These are phyloP conservation scores for Zaprionus africanus DNA, from an alignment of 1,140 invertebrate genomes.

Conservation along the genomic window DNA sequence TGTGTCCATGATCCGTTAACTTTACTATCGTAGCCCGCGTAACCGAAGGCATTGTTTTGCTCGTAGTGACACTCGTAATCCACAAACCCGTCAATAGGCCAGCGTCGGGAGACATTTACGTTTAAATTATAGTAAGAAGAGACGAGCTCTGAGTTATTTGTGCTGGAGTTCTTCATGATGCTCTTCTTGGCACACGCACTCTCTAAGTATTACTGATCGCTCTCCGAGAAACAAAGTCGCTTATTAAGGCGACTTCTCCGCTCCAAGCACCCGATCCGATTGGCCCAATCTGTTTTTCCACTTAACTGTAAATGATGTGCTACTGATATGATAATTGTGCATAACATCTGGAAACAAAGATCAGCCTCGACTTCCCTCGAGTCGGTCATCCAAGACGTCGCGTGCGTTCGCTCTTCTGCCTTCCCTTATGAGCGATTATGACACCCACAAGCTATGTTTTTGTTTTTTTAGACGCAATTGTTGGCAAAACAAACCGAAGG, in stretches of 20 bases:
- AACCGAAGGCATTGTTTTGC: constrained; percentile 8
- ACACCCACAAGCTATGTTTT: constrained; percentile 68
- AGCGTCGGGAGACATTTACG: constrained; percentile 30
- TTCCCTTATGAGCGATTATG: constrained; percentile 59
- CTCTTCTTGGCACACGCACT: constrained; percentile 19
- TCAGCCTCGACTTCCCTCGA: constrained; percentile 25
- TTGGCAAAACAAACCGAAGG: constrained; percentile 67
- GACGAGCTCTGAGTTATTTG: constrained; percentile 2
- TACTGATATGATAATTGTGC: constrained; percentile 77
- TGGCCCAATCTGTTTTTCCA: constrained; percentile 74
- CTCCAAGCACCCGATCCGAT: constrained; percentile 32
- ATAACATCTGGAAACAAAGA: constrained; percentile 66
- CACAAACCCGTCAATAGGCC: constrained; percentile 42
- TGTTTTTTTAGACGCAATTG: constrained; percentile 47
- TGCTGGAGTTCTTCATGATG: constrained; percentile 55
- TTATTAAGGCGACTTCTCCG: constrained; percentile 51
- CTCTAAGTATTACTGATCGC: constrained; percentile 54
- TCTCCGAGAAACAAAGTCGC: constrained; percentile 18
- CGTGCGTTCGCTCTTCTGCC: constrained; percentile 44
- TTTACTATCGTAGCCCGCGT: background rate
- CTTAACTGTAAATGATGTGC: constrained; percentile 77
- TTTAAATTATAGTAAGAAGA: constrained; percentile 41
- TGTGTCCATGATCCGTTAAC: constrained; percentile 29
- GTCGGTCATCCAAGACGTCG: constrained; percentile 56
- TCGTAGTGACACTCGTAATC: constrained; percentile 51